A percentile compares a stretch with the other conserved stretches of the same genome.
phyloP scores from a whole-genome alignment of 2,888 invertebrate species.

The Lumbricus terrestris region DNA sequence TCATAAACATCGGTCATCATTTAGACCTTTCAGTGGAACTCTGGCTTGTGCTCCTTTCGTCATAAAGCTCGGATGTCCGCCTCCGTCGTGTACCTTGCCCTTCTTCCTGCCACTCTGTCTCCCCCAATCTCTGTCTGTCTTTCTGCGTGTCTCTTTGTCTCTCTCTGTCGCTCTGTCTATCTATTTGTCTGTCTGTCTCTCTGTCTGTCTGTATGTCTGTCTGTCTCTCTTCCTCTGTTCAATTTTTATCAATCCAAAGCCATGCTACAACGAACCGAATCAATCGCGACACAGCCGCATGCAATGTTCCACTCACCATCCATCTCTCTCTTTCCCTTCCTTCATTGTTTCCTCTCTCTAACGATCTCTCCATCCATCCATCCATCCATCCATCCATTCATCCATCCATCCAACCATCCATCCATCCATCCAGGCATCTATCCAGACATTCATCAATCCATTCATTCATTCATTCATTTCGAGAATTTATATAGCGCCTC shows the following conservation, averaged over 20 bases:
- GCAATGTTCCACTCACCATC: background rate
- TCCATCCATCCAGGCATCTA: background rate
- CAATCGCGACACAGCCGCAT: background rate
- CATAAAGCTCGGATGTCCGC: background rate
- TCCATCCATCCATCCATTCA: constrained; percentile 3
- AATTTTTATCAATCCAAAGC: background rate
- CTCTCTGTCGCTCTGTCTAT: too few relatives aligned
- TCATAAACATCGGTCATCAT: background rate
- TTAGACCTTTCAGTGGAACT: background rate
- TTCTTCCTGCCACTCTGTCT: background rate
- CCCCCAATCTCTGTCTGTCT: too few relatives aligned
- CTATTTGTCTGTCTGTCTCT: too few relatives aligned
- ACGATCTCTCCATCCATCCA: background rate
- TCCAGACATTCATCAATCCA: too few relatives aligned
- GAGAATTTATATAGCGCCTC: too few relatives aligned
- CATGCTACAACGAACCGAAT: background rate
- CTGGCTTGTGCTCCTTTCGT: background rate
- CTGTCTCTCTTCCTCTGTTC: background rate
- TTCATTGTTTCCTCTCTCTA: background rate
- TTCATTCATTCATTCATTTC: too few relatives aligned
- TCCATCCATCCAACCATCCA: background rate
- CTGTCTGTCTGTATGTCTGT: too few relatives aligned
- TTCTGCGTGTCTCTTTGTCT: too few relatives aligned
- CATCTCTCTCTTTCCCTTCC: background rate
- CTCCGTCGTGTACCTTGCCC: background rate